Base-by-base conservation (phyloP, 2,797 vertebrate genomes). In the Cynopterus sphinx region DNA sequence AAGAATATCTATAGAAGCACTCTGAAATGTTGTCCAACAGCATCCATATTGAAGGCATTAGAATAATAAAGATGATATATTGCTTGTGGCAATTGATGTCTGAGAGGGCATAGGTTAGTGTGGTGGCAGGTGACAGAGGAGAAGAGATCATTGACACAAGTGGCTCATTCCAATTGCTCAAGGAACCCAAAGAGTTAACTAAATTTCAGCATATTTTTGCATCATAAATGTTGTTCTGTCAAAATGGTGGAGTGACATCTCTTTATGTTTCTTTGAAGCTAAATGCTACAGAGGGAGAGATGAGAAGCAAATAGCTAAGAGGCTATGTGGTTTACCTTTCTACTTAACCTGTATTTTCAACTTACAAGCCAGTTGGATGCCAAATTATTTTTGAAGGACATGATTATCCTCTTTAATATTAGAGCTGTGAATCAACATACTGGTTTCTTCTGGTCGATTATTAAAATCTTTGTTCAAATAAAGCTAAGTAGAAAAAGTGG, bases 241-340 rank as follows among this genome's bases (percentile, higher is more conserved):
- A 95, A 65, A 81, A 83, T 82, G 71, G 61, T 86, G 59, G 89
- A 57, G 53, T 71, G 63, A 31, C 59, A 12, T 87, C 65, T n/a
- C 63, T 84, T 91, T 68, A 61, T 87, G 77, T 90, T 31, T 87
- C 75, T 92, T 78, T 94, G 84, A 78, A 87, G 51, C 61, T 90
- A 87, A 67, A 78, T 68, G 70, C n/a, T 82, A 15, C 31, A 59
- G 81, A 92, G 1, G 16, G 33, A 87, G 33, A 87, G 49, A 36
- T 15, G 41, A 71, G 49, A 75, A 67, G 41, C 55, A 78, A 78
- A 75, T 59, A 73, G 49, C 21, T 53, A 36, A 92, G 63, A 59
- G 21, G 31, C 21, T 33, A 9, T 83, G 87, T 88, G 31, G 51
- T 71, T 88, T 83, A 41, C 43, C 46, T 67, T 92, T 87, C 75